Conservation (phyloP, 2,888 invertebrate species). For the Ophonus ardosiacus region DNA sequence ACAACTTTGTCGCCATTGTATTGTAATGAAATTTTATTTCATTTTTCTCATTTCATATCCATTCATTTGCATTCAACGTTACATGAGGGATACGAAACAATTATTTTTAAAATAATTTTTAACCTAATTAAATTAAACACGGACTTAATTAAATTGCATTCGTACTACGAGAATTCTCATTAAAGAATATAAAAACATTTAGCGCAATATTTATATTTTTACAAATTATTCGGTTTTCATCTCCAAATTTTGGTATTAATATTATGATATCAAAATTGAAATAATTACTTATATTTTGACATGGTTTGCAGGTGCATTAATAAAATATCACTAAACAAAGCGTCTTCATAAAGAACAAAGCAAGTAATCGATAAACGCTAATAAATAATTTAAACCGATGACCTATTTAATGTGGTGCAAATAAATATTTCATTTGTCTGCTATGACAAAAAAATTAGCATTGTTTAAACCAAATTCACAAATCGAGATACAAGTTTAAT, state of each 20-base stretch:
- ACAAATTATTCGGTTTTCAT: neutral
- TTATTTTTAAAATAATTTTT: constrained; percentile 31
- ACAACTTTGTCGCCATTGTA: neutral
- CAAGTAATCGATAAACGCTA: constrained; percentile 52
- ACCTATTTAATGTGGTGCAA: constrained; percentile 62
- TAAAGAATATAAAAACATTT: neutral
- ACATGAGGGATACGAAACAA: constrained; percentile 16
- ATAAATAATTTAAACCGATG: constrained; percentile 60
- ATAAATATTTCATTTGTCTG: constrained; percentile 54
- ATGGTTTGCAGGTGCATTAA: neutral
- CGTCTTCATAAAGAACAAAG: constrained; percentile 53
- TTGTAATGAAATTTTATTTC: constrained; percentile 3
- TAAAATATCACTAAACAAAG: constrained; percentile 49
- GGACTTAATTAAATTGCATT: constrained; percentile 14
- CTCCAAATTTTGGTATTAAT: neutral
- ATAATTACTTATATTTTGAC: neutral
- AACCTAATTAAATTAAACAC: constrained; percentile 40
- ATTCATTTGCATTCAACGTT: constrained; percentile 25
- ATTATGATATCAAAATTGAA: neutral
- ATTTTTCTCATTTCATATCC: constrained; percentile 1
- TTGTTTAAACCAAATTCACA: neutral
- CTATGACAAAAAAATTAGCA: constrained; percentile 38
- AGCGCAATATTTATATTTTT: neutral
- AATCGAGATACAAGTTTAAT: neutral
- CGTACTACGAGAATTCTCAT: neutral